Conservation (phyloP, 2,797 vertebrate species). For the Ceyx erithaca region DNA sequence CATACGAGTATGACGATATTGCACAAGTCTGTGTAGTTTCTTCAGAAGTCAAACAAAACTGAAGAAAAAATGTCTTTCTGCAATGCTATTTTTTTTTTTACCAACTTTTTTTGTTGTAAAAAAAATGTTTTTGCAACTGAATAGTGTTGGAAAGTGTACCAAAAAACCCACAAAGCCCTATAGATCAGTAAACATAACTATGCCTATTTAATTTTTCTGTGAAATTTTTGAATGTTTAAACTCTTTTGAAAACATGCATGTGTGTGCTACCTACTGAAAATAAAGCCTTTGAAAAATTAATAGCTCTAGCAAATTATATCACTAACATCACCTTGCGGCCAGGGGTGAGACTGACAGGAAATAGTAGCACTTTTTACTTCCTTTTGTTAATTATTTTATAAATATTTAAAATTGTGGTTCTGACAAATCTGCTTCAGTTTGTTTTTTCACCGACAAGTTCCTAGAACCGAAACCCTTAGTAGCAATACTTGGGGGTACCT, state of each 20-base stretch:
- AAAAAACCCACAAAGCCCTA: neutral
- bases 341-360: neutral
- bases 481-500: fast-evolving
- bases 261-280: slow-evolving; percentile 34
- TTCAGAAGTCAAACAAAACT: slow-evolving; percentile 84
- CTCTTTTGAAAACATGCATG: slow-evolving; percentile 18
- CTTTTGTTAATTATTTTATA: neutral
- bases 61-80: slow-evolving; percentile 63
- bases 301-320: neutral
- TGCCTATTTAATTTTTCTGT: slow-evolving; percentile 64
- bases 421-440: neutral
- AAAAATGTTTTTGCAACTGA: slow-evolving; percentile 31
- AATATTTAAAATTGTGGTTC: neutral
- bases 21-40: slow-evolving; percentile 97
- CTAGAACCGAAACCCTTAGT: neutral
- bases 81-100: slow-evolving; percentile 27
- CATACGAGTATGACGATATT: slow-evolving; percentile 97
- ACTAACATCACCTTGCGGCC: neutral
- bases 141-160: neutral
- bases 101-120: slow-evolving; percentile 4
- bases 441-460: neutral
- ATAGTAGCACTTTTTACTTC: neutral
- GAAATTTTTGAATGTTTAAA: slow-evolving; percentile 76
- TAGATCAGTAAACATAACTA: neutral
- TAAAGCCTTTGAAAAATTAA: slow-evolving; percentile 24